Evolutionary conservation across 2,113 vertebrate species (phyloP), one percentile per base, ranked within the genome.

Genomic region (Dunckerocampus dactyliophorus): DNA sequence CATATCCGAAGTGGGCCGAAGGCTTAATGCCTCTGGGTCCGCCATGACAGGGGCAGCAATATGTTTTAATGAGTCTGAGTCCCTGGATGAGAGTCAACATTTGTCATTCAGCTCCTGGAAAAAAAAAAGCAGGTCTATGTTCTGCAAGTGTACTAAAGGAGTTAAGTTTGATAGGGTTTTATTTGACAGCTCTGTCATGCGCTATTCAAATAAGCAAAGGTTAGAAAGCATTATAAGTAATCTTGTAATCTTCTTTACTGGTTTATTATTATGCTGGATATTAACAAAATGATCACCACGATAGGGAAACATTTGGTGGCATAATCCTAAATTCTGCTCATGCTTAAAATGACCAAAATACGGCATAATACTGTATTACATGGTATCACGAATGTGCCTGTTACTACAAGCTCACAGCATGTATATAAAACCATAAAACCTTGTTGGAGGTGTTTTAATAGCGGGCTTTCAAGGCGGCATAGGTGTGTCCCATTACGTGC

Each of bases 1-100:
- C 49, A 71, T 31, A 52, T 49, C 48, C 24, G 63, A 73, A 79
- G 22, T 71, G 71, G 68, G 68, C 79, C 66, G 61, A 16, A 62
- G 56, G 62, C 74, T 62, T 63, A 66, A 57, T 68, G 65, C 65
- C 58, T 46, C 54, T 56, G 57, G 74, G 65, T 58, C 72, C 45
- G 65, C 65, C 48, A 74, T 72, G 77, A 76, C 67, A 68, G 70
- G 43, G 55, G 47, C 60, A 72, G 65, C 76, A 71, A 82, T 80
- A 62, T 71, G 59, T 70, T 79, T 76, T 80, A 82, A 85, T 79
- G 75, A 82, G 72, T 53, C 51, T 1, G 2, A 31, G 50, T 65
- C 49, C 43, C 50, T 22, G 28, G 52, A 67, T 71, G 51, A 71
- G 46, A 59, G 43, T 48, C 22, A 24, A 47, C 65, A 76, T 78